Percentiles rank a stretch among this genome's conserved stretches.
phyloP scores from a whole-genome alignment of 2,113 vertebrate genomes.

The Mirza zaza region DNA sequence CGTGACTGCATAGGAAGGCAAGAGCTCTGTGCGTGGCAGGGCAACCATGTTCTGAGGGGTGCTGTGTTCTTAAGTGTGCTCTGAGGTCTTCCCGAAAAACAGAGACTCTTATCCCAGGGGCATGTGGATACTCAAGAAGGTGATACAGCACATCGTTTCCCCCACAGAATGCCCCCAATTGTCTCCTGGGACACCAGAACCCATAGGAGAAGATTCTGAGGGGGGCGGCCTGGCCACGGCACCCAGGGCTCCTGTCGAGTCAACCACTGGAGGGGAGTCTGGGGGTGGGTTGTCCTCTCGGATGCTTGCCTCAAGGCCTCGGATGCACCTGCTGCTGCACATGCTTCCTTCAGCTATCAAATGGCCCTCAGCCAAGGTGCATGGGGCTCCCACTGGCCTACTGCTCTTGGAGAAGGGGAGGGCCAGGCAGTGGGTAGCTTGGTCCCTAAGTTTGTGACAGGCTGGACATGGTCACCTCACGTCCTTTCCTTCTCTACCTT shows the following conservation, averaged over 20 bases:
- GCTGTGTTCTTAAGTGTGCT: background rate
- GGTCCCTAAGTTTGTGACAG: background rate
- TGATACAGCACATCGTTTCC: background rate
- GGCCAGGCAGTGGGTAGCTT: background rate
- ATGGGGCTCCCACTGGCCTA: rapidly evolving
- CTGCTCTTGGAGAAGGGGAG: background rate
- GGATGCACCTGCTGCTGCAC: background rate
- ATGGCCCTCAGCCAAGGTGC: background rate
- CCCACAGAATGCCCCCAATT: background rate
- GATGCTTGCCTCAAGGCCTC: background rate
- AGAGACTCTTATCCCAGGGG: background rate
- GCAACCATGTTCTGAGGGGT: background rate
- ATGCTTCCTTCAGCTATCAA: background rate
- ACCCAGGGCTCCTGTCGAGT: background rate
- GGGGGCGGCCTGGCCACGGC: rapidly evolving
- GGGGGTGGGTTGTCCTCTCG: background rate
- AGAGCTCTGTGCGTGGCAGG: background rate
- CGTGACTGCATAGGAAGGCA: background rate
- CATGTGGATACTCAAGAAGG: background rate
- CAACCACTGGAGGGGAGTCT: background rate
- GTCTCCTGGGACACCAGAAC: background rate
- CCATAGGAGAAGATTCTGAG: background rate
- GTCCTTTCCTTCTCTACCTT: background rate
- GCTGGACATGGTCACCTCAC: background rate
- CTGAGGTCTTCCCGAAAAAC: background rate